These are phyloP conservation scores for Labeo rohita DNA, from an alignment of 2,113 vertebrate species.

Conservation along the genomic window DNA sequence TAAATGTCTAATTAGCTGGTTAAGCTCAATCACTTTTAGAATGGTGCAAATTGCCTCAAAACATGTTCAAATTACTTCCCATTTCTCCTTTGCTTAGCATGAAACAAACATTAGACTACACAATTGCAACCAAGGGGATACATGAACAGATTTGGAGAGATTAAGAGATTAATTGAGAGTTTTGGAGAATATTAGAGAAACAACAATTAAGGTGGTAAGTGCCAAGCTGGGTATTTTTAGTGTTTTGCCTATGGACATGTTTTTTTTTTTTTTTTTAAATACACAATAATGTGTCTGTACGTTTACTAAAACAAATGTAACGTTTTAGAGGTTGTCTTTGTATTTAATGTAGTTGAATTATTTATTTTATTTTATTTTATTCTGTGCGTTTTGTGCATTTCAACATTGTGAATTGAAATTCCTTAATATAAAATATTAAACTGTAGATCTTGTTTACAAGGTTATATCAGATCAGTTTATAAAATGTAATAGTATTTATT, in stretches of 20 bases:
- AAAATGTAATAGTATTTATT: too few species aligned
- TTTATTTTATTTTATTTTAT: neutral
- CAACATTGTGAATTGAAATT: too few species aligned
- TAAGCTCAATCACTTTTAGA: conserved; percentile 57
- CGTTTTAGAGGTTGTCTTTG: neutral
- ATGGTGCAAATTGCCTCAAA: conserved; percentile 44
- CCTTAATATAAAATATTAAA: too few species aligned
- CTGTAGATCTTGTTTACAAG: neutral
- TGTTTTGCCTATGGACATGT: neutral
- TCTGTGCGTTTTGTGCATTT: neutral
- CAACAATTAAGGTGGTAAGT: neutral
- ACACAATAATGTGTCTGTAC: neutral
- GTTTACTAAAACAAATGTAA: neutral
- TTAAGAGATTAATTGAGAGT: neutral
- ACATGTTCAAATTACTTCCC: conserved; percentile 46
- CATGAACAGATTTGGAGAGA: neutral
- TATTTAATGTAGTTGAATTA: neutral
- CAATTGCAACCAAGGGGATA: conserved; percentile 4
- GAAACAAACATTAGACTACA: conserved; percentile 64
- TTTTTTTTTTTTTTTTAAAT: too few species aligned
- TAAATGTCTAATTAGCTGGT: conserved; percentile 59
- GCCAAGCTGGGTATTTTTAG: neutral
- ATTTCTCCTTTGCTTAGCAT: conserved; percentile 33
- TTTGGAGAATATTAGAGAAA: neutral
- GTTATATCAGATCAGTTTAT: neutral